Evolutionary conservation across 2,113 vertebrate genomes (phyloP).

Genomic region (Ellobius talpinus): DNA sequence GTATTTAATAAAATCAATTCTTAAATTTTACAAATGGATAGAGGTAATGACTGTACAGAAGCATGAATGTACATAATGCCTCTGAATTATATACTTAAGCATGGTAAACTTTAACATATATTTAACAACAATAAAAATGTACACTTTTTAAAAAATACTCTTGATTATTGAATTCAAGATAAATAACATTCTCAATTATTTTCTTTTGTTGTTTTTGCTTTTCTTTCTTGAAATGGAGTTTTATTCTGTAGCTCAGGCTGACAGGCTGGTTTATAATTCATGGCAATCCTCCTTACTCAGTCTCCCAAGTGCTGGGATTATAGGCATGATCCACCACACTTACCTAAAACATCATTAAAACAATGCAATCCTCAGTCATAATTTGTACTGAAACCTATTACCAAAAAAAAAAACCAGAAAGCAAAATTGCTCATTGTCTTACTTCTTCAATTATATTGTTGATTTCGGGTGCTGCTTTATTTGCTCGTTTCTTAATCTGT

Average conservation of each 20-base stretch:
- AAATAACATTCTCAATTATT: constrained; percentile 45
- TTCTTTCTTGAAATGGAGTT: background rate
- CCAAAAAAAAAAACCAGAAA: background rate
- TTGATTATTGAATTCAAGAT: constrained; percentile 38
- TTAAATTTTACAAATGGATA: constrained; percentile 50
- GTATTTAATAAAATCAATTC: background rate
- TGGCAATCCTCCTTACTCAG: background rate
- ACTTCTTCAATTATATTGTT: constrained; percentile 97
- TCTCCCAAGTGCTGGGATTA: background rate
- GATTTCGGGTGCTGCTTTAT: constrained; percentile 95
- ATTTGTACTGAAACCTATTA: constrained; percentile 1
- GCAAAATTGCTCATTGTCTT: constrained; percentile 70
- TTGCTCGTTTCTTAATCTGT: constrained; percentile 95
- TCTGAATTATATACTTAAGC: constrained; percentile 10
- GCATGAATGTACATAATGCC: background rate
- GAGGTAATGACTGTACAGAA: background rate
- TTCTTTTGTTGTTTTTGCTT: background rate
- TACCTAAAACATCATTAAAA: background rate
- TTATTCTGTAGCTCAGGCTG: background rate
- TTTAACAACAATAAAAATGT: constrained; percentile 29
- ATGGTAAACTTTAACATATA: constrained; percentile 37
- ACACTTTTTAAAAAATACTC: background rate
- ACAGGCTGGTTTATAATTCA: background rate
- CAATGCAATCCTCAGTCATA: background rate
- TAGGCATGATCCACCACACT: background rate